These are phyloP conservation scores for Sussaba pulchella DNA, from an alignment of 2,888 invertebrate species.

Conservation along the genomic window DNA sequence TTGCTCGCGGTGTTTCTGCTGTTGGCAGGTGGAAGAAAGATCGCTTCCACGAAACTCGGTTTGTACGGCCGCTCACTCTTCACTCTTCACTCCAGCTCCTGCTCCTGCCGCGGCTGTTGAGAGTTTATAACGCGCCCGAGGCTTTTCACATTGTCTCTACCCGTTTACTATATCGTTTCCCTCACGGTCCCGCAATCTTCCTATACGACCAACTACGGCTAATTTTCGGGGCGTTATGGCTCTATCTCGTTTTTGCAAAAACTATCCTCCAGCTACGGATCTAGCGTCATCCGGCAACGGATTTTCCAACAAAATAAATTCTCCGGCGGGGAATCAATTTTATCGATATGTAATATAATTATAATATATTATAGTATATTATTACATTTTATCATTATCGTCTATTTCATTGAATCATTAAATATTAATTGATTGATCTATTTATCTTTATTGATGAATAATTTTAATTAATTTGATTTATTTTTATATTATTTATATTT, in stretches of 20 bases:
- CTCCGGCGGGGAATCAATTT: no score
- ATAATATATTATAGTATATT: no score
- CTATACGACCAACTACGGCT: constrained; percentile 65
- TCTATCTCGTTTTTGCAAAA: constrained; percentile 73
- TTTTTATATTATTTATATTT: neutral
- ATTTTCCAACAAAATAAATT: no score
- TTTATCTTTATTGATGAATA: no score
- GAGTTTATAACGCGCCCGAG: constrained; percentile 41
- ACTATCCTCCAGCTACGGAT: neutral
- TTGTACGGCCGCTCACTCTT: constrained; percentile 33
- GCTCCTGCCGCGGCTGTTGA: neutral
- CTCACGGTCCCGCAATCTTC: no score
- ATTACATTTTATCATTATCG: no score
- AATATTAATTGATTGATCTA: no score
- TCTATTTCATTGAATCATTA: no score
- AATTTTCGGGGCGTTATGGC: constrained; percentile 79
- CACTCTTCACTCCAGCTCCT: neutral
- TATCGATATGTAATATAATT: no score
- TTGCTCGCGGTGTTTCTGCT: constrained; percentile 14
- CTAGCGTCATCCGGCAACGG: no score
- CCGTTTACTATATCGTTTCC: neutral
- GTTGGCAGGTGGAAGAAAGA: constrained; percentile 77
- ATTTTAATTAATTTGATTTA: no score
- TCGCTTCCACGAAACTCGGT: constrained; percentile 79
- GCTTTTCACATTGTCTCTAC: constrained; percentile 24